Percentiles rank a stretch among this genome's conserved stretches.
Evolutionary conservation across 2,797 vertebrate genomes (phyloP).

Genomic region (Hephaestus fuliginosus): DNA sequence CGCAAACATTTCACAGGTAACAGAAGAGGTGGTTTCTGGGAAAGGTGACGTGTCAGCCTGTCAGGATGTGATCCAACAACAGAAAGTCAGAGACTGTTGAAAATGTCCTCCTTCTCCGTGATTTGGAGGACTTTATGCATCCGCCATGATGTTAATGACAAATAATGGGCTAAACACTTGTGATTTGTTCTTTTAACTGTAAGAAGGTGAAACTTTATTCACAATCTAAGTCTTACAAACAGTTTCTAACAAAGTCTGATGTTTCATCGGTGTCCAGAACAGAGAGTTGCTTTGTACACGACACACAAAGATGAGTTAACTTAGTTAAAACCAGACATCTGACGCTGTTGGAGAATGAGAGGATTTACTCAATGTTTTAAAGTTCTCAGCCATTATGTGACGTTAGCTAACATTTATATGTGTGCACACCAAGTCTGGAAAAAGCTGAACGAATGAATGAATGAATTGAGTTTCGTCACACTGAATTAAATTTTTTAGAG

Average conservation of each 20-base stretch:
- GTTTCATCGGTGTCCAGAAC: neutral
- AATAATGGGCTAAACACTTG: constrained; percentile 58
- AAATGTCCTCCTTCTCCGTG: constrained; percentile 54
- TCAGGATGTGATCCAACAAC: neutral
- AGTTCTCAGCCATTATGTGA: neutral
- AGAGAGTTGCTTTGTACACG: neutral
- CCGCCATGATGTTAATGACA: constrained; percentile 69
- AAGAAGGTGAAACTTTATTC: constrained; percentile 18
- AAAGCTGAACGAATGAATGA: constrained; percentile 13
- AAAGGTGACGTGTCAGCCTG: neutral
- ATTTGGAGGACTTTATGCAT: constrained; percentile 73
- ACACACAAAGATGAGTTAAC: neutral
- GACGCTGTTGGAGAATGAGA: neutral
- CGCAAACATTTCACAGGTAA: neutral
- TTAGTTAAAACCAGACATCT: neutral
- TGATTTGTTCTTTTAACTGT: constrained; percentile 7
- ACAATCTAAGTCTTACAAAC: constrained; percentile 4
- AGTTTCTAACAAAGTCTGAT: neutral
- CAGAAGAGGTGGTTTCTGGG: constrained; percentile 17
- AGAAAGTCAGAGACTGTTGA: constrained; percentile 6
- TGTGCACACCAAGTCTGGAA: constrained; percentile 26
- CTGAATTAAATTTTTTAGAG: neutral
- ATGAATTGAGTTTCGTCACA: constrained; percentile 5
- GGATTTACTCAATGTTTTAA: neutral
- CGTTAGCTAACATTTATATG: constrained; percentile 22